phyloP scores from a whole-genome alignment of 1,140 invertebrate genomes.

The Acyrthosiphon pisum region DNA sequence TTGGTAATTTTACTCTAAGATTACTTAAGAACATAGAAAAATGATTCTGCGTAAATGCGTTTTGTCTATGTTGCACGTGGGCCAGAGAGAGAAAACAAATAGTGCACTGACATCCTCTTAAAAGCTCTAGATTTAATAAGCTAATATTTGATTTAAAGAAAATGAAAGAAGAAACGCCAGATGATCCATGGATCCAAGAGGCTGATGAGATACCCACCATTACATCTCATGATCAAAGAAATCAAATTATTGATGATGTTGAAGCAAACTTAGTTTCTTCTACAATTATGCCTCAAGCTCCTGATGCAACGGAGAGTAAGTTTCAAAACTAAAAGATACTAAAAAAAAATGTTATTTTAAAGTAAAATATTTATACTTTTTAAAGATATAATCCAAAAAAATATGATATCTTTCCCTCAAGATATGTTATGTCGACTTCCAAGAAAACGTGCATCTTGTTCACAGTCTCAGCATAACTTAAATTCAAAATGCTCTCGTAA shows the following conservation, averaged over 20 bases:
- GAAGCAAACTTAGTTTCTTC: constrained; percentile 58
- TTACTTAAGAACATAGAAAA: too few species aligned
- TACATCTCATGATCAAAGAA: constrained; percentile 58
- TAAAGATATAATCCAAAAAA: constrained; percentile 56
- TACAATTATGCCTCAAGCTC: constrained; percentile 58
- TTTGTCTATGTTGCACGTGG: too few species aligned
- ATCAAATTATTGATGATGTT: constrained; percentile 48
- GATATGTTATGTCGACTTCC: constrained; percentile 54
- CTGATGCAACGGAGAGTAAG: constrained; percentile 43
- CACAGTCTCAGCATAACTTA: constrained; percentile 24
- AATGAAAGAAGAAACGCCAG: constrained; percentile 88
- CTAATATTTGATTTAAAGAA: constrained; percentile 63
- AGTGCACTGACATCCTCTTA: too few species aligned
- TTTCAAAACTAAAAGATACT: neutral
- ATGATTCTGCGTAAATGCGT: too few species aligned
- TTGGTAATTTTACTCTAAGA: too few species aligned
- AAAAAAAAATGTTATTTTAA: neutral
- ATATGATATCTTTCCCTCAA: constrained; percentile 58
- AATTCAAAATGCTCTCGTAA: constrained; percentile 29
- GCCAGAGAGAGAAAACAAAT: too few species aligned
- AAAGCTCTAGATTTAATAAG: neutral
- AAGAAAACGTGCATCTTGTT: constrained; percentile 49
- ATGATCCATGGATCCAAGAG: constrained; percentile 77
- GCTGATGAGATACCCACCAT: constrained; percentile 14
- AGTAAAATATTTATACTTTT: constrained; percentile 14